phyloP scores from a whole-genome alignment of 2,113 vertebrate genomes.

The Colinus virginianus region DNA sequence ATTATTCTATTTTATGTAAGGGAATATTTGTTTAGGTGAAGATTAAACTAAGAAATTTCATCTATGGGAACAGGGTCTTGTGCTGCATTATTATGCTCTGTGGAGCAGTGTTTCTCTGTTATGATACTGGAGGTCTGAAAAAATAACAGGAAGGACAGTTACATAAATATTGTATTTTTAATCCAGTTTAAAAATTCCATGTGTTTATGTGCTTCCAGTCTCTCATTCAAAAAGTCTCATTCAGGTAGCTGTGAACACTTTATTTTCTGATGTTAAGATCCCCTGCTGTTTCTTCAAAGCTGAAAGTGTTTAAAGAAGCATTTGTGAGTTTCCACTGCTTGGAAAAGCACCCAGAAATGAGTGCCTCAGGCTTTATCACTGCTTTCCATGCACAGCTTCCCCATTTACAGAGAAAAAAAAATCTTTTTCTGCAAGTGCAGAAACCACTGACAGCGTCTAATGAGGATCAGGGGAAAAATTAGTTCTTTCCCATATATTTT shows the following conservation, averaged over 20 bases:
- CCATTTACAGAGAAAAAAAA: background rate
- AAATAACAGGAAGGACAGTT: conserved; percentile 17
- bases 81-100: background rate
- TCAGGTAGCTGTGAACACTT: background rate
- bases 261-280: background rate
- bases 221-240: background rate
- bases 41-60: background rate
- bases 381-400: background rate
- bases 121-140: background rate
- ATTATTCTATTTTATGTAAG: conserved; percentile 15
- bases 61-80: background rate
- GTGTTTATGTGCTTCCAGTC: background rate
- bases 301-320: background rate
- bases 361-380: background rate
- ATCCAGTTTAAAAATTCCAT: background rate
- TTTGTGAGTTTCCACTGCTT: background rate
- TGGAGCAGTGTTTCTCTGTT: background rate
- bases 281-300: conserved; percentile 17
- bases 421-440: background rate
- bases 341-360: background rate
- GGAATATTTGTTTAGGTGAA: conserved; percentile 44
- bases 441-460: background rate
- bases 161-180: background rate
- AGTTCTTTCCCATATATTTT: background rate
- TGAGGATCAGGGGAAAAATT: background rate